Conservation (phyloP, 2,113 vertebrate genomes). For the Recurvirostra avosetta region DNA sequence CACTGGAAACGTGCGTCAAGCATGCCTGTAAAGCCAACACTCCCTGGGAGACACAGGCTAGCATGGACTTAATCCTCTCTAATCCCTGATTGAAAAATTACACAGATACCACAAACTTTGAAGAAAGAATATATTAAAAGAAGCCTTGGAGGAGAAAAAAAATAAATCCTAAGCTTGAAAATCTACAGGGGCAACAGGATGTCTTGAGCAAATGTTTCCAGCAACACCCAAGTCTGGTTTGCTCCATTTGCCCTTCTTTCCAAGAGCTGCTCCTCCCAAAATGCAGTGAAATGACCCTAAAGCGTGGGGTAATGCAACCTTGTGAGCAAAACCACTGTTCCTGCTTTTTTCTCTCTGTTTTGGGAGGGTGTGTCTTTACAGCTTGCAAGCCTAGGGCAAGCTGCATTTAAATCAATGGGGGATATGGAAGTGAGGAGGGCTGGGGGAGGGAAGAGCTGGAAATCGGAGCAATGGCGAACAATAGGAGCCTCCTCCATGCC, state of each 20-base stretch:
- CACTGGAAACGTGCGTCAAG: neutral
- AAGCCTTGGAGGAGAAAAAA: neutral
- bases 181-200: neutral
- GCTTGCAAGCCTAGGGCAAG: neutral
- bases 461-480: neutral
- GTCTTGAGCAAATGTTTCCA: neutral
- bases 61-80: slow-evolving; percentile 42
- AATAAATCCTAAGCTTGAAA: neutral
- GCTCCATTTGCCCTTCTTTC: neutral
- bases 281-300: neutral
- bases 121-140: slow-evolving; percentile 46
- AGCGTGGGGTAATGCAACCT: neutral
- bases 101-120: slow-evolving; percentile 47
- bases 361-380: neutral
- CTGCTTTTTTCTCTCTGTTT: neutral
- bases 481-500: neutral
- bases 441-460: neutral
- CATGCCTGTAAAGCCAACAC: neutral
- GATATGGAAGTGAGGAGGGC: neutral
- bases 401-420: neutral
- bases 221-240: neutral
- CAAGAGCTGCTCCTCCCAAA: neutral
- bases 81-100: slow-evolving; percentile 47
- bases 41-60: neutral
- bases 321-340: neutral